These are phyloP conservation scores for Trachemys scripta DNA, from an alignment of 2,113 vertebrate genomes.

Conservation along the genomic window DNA sequence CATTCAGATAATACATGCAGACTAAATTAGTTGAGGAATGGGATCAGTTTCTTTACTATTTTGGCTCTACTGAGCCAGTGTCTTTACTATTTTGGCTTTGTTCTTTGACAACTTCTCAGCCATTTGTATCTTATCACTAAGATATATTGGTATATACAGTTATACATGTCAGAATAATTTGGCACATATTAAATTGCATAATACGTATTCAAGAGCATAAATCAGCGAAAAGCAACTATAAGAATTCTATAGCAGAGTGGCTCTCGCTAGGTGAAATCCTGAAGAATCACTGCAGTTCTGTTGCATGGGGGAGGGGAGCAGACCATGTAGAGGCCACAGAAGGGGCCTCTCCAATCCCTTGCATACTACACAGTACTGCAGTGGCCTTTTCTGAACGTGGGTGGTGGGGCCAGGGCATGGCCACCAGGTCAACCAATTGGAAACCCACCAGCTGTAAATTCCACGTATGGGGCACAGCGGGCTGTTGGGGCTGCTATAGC, in stretches of 20 bases:
- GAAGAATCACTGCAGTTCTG: not conserved
- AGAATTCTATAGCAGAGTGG: not conserved
- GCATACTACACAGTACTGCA: not conserved
- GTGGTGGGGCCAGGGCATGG: not conserved
- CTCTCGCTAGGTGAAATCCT: accelerated
- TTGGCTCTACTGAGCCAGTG: constrained; percentile 22
- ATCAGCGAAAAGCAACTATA: not conserved
- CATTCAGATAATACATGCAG: not conserved
- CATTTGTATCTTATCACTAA: not conserved
- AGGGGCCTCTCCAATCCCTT: accelerated
- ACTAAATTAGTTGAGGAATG: constrained; percentile 36
- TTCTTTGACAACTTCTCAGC: constrained; percentile 40
- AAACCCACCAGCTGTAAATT: not conserved
- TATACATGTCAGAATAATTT: not conserved
- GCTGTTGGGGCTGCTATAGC: not conserved
- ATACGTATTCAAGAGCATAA: constrained; percentile 17
- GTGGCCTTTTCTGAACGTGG: not conserved
- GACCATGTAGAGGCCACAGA: not conserved
- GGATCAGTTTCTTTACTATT: constrained; percentile 55
- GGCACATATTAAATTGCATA: not conserved
- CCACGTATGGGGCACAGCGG: not conserved
- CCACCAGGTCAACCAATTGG: accelerated
- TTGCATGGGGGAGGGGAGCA: not conserved
- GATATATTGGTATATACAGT: not conserved
- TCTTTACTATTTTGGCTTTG: constrained; percentile 57